Evolutionary conservation across 2,797 vertebrate species (phyloP).

Genomic region (Acrossocheilus fasciatus): DNA sequence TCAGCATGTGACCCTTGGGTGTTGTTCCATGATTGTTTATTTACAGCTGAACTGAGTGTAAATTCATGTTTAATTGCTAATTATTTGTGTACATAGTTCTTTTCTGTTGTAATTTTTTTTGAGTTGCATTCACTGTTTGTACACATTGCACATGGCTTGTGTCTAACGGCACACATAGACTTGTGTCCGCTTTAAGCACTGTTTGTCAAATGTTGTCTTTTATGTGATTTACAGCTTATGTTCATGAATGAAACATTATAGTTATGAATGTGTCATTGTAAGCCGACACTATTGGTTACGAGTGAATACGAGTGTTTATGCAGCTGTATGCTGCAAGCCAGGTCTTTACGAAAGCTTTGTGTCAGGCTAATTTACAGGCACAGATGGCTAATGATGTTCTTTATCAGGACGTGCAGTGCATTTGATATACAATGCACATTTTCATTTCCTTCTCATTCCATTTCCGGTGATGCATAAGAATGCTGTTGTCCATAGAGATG

Average conservation of each 20-base stretch:
- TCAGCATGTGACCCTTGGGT: conserved; percentile 19
- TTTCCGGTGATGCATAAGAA: conserved; percentile 6
- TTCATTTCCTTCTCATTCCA: conserved; percentile 25
- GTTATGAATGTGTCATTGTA: conserved; percentile 49
- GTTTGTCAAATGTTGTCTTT: conserved; percentile 11
- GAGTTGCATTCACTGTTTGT: conserved; percentile 10
- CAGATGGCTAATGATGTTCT: conserved; percentile 13
- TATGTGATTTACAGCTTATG: conserved; percentile 5
- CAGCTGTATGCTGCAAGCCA: conserved; percentile 7
- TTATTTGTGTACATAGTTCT: background rate
- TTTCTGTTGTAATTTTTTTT: background rate
- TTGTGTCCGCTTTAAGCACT: background rate
- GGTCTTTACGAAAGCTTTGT: conserved; percentile 46
- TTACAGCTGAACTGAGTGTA: conserved; percentile 19
- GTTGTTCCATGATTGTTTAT: conserved; percentile 1
- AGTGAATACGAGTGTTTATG: conserved; percentile 16
- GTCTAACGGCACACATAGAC: background rate
- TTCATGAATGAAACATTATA: conserved; percentile 25
- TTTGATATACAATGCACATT: conserved; percentile 20
- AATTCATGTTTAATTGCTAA: conserved; percentile 10
- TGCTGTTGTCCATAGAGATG: conserved; percentile 9
- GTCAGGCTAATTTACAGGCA: conserved; percentile 25
- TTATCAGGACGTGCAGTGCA: conserved; percentile 19
- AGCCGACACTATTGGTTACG: background rate
- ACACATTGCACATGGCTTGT: conserved; percentile 13